Evolutionary conservation across 2,113 vertebrate genomes (phyloP).

Genomic region (Oxyruncus cristatus): DNA sequence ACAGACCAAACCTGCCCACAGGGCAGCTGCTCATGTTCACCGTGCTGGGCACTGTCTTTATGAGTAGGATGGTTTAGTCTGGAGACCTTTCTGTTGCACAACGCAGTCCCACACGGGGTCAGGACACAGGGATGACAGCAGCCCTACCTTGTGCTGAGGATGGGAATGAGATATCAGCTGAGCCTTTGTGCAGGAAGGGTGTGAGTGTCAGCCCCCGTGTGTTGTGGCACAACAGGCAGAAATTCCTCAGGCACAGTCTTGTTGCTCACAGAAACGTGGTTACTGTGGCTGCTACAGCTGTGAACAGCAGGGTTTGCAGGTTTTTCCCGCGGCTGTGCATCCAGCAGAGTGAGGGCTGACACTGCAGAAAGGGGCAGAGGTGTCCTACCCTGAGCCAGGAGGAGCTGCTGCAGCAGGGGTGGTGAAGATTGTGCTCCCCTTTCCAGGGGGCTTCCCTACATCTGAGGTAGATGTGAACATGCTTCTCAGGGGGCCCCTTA

Average conservation of each 20-base stretch:
- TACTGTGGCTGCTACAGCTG: neutral
- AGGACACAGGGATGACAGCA: constrained; percentile 17
- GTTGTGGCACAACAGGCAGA: neutral
- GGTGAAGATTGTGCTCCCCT: neutral
- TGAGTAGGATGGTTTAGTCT: constrained; percentile 40
- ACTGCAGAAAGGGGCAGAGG: neutral
- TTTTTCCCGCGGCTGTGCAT: neutral
- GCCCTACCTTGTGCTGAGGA: neutral
- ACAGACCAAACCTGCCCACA: constrained; percentile 1
- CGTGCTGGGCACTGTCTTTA: neutral
- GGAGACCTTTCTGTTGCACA: constrained; percentile 5
- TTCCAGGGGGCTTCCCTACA: neutral
- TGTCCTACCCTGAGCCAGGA: neutral
- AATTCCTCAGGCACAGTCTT: neutral
- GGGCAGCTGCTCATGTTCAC: neutral
- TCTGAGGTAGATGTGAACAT: neutral
- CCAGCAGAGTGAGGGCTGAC: neutral
- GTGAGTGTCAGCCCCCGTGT: neutral
- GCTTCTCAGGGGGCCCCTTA: neutral
- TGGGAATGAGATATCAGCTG: neutral
- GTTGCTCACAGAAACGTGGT: neutral
- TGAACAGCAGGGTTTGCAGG: neutral
- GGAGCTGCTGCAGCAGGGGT: neutral
- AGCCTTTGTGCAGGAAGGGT: neutral
- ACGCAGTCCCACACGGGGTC: neutral